Evolutionary conservation across 2,797 vertebrate species (phyloP).

Genomic region (Paramormyrops hopkinsi): DNA sequence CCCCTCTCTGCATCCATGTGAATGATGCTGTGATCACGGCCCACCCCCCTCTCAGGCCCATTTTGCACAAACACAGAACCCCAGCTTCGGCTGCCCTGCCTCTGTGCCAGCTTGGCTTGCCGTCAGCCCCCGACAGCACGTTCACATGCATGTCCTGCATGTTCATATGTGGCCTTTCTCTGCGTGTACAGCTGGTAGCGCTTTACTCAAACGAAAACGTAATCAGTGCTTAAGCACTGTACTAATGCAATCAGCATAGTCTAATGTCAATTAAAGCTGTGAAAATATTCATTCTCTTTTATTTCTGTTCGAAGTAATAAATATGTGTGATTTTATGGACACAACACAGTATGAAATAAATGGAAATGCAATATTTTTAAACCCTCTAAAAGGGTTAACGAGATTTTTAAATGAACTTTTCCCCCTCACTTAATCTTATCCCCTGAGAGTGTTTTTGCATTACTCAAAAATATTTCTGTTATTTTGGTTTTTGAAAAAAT

Average conservation of each 20-base stretch:
- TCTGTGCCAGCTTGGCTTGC: background rate
- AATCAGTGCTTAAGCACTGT: background rate
- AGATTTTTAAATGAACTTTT: background rate
- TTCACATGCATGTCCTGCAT: background rate
- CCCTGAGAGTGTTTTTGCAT: background rate
- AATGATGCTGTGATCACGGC: background rate
- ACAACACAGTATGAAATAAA: background rate
- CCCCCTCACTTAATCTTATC: background rate
- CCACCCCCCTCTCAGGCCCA: conserved; percentile 22
- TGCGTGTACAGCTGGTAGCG: background rate
- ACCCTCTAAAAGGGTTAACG: background rate
- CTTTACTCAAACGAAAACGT: background rate
- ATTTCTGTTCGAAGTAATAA: background rate
- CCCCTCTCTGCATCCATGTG: background rate
- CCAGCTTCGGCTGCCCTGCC: background rate
- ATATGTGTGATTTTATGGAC: background rate
- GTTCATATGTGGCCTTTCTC: background rate
- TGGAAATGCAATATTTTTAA: background rate
- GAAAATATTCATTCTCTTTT: background rate
- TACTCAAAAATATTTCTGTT: background rate
- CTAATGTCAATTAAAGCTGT: background rate
- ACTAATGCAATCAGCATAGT: no score
- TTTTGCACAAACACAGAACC: background rate
- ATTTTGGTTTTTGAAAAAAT: background rate
- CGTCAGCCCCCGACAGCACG: background rate